Base-by-base conservation (phyloP, 2,797 vertebrate species). In the Pampus argenteus region DNA sequence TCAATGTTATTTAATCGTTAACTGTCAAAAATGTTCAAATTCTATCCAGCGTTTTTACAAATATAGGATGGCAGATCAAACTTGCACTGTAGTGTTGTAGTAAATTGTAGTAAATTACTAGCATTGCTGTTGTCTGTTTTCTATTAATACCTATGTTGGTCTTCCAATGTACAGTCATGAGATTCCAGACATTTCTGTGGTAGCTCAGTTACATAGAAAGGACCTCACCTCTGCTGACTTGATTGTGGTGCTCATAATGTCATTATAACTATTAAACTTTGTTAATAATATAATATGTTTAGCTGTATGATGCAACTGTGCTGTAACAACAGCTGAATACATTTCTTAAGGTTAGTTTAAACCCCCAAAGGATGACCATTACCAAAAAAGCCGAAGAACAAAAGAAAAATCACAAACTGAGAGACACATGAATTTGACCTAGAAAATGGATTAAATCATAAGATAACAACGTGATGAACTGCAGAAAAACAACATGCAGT, bases 401-500 rank as follows among this genome's bases (percentile, higher is more conserved):
- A 0, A 5, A 25, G 15, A 60, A 45, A 62, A 23, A 40, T 4
- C 45, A 49, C 6, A 29, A 36, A 22, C 38, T 9, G 34, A 61
- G 31, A 50, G 28, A 62, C 8, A 9, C 8, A 9, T 63, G 34
- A 65, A 28, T 67, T 42, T 66, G 13, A 62, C 31, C 40, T 23
- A 40, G 38, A 71, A 84, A 64, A 69, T 40, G 77, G 68, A 88
- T 60, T 45, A 36, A 36, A 78, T 67, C n/a, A 66, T 34, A 69
- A 82, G 76, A 82, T 54, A 70, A 73, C 63, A 60, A 75, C 9
- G n/a, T 36, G 44, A 79, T 29, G 28, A 74, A 45, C 23, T 51
- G 42, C 36, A 62, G 63, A 73, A 78, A 72, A 71, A 75, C 38
- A 86, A 55, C 81, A 67, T 31, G 69, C 69, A 77, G 44, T 63